Base-by-base conservation (phyloP, 2,113 vertebrate genomes). In the Rhizomys pruinosus region DNA sequence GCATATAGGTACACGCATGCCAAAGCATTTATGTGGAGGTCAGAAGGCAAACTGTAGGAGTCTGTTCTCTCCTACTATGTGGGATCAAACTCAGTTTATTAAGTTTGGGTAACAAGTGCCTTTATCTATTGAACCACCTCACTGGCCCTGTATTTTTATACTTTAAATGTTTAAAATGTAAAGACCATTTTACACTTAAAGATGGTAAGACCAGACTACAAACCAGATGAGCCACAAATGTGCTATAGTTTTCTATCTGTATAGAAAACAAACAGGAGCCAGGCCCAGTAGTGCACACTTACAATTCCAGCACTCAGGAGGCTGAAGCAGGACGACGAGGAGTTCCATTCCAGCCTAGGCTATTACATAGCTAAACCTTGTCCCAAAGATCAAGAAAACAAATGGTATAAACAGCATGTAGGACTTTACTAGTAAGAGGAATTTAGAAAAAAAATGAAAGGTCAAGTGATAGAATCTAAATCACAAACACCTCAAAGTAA, bases 111-210 rank as follows among this genome's bases (percentile, higher is more conserved):
- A 25, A 13, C 77, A 80, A 80, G 34, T 39, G 12, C 55, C 59
- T 79, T 79, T 8, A 61, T 61, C 77, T 80, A 39, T n/a, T 80
- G 29, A 55, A 10, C 52, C 47, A 55, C 4, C 74, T 52, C 47
- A 77, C 23, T 57, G 55, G 57, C 34, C n/a, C 23, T 39, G 17
- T 74, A 73, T 73, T 73, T 78, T 57, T 23, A 16, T 66, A 57
- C 89, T 90, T 87, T 29, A 79, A 94, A 59, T 4, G 10, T 90
- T 91, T 92, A 42, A 73, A 92, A 87, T 9, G 2, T 71, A 92
- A 96, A 94, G 80, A 73, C 4, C 9, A 84, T 93, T 69, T 86
- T 73, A 73, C 32, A 81, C 71, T 89, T 74, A 94, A 77, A 72
- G 69, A 79, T 59, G 77, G 20, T 11, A 79, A n/a, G 37, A 39